These are phyloP conservation scores for Operophtera brumata DNA, from an alignment of 2,888 invertebrate genomes.

Conservation along the genomic window DNA sequence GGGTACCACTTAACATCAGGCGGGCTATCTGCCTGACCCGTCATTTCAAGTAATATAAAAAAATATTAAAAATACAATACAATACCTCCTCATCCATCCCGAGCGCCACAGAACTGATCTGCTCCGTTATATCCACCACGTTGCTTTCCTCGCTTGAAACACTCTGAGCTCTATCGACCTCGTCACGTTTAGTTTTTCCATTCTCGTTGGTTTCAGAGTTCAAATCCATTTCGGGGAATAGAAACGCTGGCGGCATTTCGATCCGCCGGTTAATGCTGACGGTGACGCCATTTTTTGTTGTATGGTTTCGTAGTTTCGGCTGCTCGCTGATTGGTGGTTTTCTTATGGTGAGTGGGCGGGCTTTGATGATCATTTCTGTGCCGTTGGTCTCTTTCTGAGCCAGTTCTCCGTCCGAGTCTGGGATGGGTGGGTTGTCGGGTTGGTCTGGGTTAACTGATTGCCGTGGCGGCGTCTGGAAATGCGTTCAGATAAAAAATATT, in stretches of 20 bases:
- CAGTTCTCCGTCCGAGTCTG: constrained; percentile 61
- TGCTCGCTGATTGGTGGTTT: constrained; percentile 91
- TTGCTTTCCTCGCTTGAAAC: constrained; percentile 70
- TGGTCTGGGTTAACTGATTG: constrained; percentile 74
- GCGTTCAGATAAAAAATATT: not conserved
- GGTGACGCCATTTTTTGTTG: constrained; percentile 81
- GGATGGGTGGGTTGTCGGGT: constrained; percentile 59
- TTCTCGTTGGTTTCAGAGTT: constrained; percentile 70
- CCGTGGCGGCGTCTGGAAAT: constrained; percentile 75
- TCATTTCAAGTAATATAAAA: no score
- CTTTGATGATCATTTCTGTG: constrained; percentile 84
- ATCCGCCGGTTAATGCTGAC: constrained; percentile 86
- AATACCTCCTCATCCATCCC: constrained; percentile 79
- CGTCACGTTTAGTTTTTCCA: constrained; percentile 68
- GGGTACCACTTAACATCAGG: no score
- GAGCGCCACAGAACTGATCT: constrained; percentile 74
- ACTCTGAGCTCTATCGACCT: constrained; percentile 68
- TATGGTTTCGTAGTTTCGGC: constrained; percentile 85
- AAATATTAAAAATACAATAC: no score
- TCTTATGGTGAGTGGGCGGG: constrained; percentile 90
- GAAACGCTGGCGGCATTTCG: constrained; percentile 91
- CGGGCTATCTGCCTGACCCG: no score
- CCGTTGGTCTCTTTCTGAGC: constrained; percentile 68
- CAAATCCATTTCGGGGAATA: constrained; percentile 88
- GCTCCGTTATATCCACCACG: constrained; percentile 72